Conservation (phyloP, 2,888 invertebrate species). For the Lasioglossum malachurum region DNA sequence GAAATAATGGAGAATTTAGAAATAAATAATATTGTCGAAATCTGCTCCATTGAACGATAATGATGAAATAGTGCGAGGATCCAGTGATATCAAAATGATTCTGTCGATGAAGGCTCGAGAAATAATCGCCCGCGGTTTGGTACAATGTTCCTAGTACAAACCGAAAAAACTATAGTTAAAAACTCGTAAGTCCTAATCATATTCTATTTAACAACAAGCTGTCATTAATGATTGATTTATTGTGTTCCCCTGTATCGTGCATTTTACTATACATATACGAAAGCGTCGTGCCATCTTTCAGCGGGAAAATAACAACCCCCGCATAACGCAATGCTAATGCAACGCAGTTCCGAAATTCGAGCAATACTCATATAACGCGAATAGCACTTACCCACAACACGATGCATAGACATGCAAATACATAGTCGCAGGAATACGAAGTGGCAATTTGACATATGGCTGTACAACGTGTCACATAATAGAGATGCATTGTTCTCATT, state of each 20-base stretch:
- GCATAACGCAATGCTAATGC: background rate
- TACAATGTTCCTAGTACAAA: background rate
- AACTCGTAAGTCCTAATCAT: too few relatives aligned
- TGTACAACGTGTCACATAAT: background rate
- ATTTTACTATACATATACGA: too few relatives aligned
- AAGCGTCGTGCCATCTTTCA: background rate
- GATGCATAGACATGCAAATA: background rate
- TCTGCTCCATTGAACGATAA: background rate
- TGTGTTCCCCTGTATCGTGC: background rate
- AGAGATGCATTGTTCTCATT: background rate
- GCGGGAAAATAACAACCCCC: background rate
- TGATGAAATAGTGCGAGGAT: background rate
- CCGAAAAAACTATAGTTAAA: too few relatives aligned
- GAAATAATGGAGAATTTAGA: background rate
- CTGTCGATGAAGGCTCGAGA: background rate
- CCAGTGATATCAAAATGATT: background rate
- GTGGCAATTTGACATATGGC: slow-evolving; percentile 1
- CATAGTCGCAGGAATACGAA: background rate
- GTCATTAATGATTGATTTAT: background rate
- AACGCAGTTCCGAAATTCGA: background rate
- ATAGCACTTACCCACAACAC: background rate
- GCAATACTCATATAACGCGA: background rate
- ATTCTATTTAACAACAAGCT: too few relatives aligned
- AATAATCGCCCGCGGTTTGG: background rate
- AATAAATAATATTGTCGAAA: background rate